Conservation (phyloP, 2,797 vertebrate species). For the Muscicapa comitata region DNA sequence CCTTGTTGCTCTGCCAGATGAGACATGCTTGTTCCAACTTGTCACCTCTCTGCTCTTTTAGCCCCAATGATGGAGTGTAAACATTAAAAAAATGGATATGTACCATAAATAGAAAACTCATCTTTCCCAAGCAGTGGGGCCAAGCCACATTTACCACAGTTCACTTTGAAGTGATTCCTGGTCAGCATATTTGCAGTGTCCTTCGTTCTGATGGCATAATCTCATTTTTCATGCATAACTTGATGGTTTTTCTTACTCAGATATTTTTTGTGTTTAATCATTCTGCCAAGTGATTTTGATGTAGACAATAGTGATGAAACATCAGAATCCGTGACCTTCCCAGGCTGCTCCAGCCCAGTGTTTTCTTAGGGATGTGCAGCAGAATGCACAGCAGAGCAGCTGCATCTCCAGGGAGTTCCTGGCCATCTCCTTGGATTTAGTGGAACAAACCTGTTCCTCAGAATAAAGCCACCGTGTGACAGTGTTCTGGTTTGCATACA, state of each 20-base stretch:
- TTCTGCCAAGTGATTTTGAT: slow-evolving; percentile 42
- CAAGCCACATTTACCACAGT: not conserved
- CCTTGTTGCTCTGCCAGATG: not conserved
- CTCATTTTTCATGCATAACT: slow-evolving; percentile 66
- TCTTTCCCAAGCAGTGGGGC: not conserved
- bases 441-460: not conserved
- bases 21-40: not conserved
- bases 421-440: not conserved
- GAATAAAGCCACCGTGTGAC: not conserved
- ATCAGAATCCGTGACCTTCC: not conserved
- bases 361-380: not conserved
- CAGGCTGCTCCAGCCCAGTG: not conserved
- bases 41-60: not conserved
- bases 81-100: not conserved
- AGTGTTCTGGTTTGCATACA: not conserved
- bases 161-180: slow-evolving; percentile 14
- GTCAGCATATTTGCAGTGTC: slow-evolving; percentile 44
- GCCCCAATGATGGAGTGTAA: not conserved
- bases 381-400: not conserved
- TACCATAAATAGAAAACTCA: not conserved
- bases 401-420: not conserved
- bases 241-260: slow-evolving; percentile 22
- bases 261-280: slow-evolving; percentile 32
- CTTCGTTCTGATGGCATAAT: slow-evolving; percentile 43
- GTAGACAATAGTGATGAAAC: slow-evolving; percentile 14